Percentiles rank a stretch among this genome's conserved stretches.
phyloP scores from a whole-genome alignment of 35 echinoderm and acorn worm species.

The Anneissia japonica region DNA sequence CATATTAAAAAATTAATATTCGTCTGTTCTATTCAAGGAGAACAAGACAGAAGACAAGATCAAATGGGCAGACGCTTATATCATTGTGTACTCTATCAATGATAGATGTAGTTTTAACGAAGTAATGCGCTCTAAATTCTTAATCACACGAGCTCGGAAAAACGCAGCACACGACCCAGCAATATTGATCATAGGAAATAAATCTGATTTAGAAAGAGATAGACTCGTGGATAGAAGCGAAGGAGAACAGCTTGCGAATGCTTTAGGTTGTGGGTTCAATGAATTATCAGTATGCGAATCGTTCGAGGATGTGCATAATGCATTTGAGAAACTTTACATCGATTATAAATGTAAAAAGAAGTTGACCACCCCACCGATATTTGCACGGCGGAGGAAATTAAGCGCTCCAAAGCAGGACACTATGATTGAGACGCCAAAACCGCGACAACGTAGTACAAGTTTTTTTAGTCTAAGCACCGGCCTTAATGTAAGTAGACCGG shows the following conservation, averaged over 20 bases:
- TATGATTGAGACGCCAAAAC: constrained; percentile 60
- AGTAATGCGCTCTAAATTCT: constrained; percentile 77
- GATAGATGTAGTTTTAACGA: constrained; percentile 90
- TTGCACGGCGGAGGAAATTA: constrained; percentile 42
- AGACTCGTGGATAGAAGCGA: constrained; percentile 59
- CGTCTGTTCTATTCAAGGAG: background rate
- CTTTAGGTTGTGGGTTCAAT: constrained; percentile 58
- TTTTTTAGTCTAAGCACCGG: constrained; percentile 25
- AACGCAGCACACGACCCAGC: constrained; percentile 58
- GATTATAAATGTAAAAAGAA: constrained; percentile 57
- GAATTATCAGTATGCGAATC: constrained; percentile 79
- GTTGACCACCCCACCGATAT: constrained; percentile 40
- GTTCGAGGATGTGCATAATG: constrained; percentile 57
- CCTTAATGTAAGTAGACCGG: background rate
- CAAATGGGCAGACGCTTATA: constrained; percentile 83
- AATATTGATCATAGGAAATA: constrained; percentile 91
- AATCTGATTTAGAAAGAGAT: constrained; percentile 71
- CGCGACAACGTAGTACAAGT: constrained; percentile 65
- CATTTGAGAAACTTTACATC: constrained; percentile 65
- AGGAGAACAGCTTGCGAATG: constrained; percentile 44
- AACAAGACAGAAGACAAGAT: background rate
- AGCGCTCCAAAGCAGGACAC: constrained; percentile 48
- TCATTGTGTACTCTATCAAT: constrained; percentile 88
- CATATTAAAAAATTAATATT: too few relatives aligned
- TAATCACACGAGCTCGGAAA: constrained; percentile 51